phyloP scores from a whole-genome alignment of 1,140 invertebrate species.

The Hycleus phaleratus region DNA sequence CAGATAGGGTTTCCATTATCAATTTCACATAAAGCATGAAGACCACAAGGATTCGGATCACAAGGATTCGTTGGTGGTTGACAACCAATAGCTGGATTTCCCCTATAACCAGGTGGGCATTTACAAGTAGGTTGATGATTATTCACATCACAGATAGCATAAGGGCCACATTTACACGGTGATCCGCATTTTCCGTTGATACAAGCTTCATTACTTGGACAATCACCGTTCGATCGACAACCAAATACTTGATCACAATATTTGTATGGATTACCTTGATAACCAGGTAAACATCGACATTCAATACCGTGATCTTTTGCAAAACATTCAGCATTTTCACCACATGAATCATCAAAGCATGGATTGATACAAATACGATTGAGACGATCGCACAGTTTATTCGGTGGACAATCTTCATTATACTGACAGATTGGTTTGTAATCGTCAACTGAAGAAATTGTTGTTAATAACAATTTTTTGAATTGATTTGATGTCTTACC shows the following conservation, averaged over 20 bases:
- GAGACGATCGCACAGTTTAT: constrained; percentile 70
- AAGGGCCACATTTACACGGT: constrained; percentile 67
- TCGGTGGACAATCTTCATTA: constrained; percentile 79
- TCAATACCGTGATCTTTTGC: constrained; percentile 67
- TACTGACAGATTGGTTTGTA: constrained; percentile 73
- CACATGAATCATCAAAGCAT: constrained; percentile 74
- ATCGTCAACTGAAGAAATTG: constrained; percentile 46
- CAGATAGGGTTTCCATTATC: constrained; percentile 82
- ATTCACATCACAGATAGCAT: constrained; percentile 68
- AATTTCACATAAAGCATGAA: constrained; percentile 74
- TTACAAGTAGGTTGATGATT: constrained; percentile 67
- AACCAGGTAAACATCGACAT: constrained; percentile 70
- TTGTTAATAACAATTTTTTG: neutral
- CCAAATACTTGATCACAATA: constrained; percentile 60
- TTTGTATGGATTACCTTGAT: constrained; percentile 70
- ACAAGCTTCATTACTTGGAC: constrained; percentile 60
- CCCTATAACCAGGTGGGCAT: constrained; percentile 66
- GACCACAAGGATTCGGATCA: constrained; percentile 75
- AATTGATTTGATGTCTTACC: constrained; percentile 45
- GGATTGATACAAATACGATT: constrained; percentile 78
- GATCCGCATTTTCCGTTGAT: constrained; percentile 64
- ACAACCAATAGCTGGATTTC: constrained; percentile 57
- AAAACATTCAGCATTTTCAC: constrained; percentile 73
- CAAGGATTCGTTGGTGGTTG: constrained; percentile 63
- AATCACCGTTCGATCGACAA: constrained; percentile 61